Conservation (phyloP, 2,113 vertebrate species). For the Procavia capensis region DNA sequence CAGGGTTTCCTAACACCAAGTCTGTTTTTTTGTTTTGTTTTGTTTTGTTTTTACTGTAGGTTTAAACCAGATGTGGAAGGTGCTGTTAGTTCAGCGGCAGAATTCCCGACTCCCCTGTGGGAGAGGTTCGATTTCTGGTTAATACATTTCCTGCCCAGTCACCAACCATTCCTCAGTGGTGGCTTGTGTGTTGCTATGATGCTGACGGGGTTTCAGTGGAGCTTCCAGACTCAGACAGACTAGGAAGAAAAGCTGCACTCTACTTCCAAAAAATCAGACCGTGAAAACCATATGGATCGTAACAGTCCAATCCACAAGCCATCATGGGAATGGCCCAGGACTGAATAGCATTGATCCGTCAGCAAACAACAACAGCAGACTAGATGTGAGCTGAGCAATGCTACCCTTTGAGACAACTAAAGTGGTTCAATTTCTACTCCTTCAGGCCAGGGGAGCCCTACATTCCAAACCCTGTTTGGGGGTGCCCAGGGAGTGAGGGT, state of each 20-base stretch:
- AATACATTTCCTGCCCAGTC: background rate
- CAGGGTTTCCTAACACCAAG: background rate
- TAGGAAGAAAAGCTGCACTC: background rate
- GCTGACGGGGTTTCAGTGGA: background rate
- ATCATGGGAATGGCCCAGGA: background rate
- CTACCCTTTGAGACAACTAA: slow-evolving; percentile 11
- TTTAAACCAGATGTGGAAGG: background rate
- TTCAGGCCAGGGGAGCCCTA: background rate
- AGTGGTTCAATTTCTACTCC: background rate
- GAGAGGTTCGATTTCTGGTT: background rate
- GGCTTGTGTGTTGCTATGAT: background rate
- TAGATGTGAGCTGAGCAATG: background rate
- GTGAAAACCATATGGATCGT: background rate
- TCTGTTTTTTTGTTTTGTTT: background rate
- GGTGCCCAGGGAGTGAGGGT: background rate
- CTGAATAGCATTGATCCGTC: background rate
- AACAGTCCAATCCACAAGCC: background rate
- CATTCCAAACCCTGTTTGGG: background rate
- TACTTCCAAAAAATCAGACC: background rate
- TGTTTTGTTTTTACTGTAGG: background rate
- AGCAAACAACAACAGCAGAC: background rate
- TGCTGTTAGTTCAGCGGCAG: background rate
- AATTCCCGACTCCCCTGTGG: background rate
- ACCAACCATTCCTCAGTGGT: background rate
- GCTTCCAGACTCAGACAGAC: background rate